Evolutionary conservation across 2,113 vertebrate genomes (phyloP), one percentile per base, ranked within the genome.

Genomic region (Eurystomus gularis): DNA sequence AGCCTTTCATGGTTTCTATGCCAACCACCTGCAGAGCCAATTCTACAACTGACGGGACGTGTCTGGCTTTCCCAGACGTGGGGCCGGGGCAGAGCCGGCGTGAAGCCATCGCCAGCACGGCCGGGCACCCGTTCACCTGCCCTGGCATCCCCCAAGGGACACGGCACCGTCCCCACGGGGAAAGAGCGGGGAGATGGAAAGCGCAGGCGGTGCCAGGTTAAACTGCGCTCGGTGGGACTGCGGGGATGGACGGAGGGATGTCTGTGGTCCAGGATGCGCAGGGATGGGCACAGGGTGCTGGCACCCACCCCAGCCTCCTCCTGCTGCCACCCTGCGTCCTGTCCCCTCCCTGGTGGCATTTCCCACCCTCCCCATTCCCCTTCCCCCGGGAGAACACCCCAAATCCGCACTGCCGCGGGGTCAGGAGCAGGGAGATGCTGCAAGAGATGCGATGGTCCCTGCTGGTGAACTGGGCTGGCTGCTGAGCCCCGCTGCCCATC

Each of bases 31-130:
- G 88, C 60, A 60, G 91, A 66, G 96, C 80, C 82, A 60, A 89
- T 79, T 39, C 55, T 66, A 66, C 40, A 6, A 24, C 21, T 5
- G 55, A 42, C 10, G 60, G 88, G 75, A 93, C 15, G 37, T 57
- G 90, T 73, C 78, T 71, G 94, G 94, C 51, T 86, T 42, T n/a
- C 69, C 75, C 78, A 79, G 60, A n/a, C 39, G 2, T 1, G 35
- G 78, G 68, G 84, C 94, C 24, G 1, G 48, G 64, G 71, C 55
- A 35, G 65, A 77, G 80, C 71, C 23, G 7, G 82, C 94, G 96
- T 60, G 98, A 97, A 64, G 98, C 98, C 49, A 91, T 12, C 2
- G 98, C 98, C 49, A 92, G 17, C 3, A 0, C 3, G 5, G 35
- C 28, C 5, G 40, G 55, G 58, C 92, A 91, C n/a, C 96, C 94